Percentiles rank a stretch among this genome's conserved stretches.
These are phyloP conservation scores for Saiga tatarica DNA, from an alignment of 2,113 vertebrate genomes.

Conservation along the genomic window DNA sequence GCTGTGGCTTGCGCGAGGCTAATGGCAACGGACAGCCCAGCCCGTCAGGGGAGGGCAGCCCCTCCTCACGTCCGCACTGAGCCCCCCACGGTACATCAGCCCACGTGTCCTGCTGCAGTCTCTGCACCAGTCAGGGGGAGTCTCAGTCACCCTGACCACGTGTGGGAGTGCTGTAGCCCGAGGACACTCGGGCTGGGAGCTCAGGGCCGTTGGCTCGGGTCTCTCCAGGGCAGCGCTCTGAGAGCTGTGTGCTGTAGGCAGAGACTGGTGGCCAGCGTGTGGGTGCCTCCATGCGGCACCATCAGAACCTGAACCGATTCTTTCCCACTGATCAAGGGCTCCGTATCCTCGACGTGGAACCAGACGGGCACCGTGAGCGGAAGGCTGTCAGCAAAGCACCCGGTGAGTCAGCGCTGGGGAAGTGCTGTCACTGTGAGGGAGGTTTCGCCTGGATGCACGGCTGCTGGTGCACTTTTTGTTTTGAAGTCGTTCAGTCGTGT, in stretches of 20 bases:
- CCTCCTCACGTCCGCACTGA: not conserved
- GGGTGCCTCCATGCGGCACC: rapidly evolving
- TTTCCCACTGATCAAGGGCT: slow-evolving; percentile 70
- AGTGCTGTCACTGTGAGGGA: not conserved
- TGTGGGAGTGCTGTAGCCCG: not conserved
- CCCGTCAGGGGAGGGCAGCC: not conserved
- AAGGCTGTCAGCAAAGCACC: slow-evolving; percentile 90
- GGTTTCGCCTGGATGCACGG: not conserved
- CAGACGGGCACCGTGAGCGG: slow-evolving; percentile 91
- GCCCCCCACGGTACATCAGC: rapidly evolving
- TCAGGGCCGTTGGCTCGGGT: not conserved
- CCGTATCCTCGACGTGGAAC: slow-evolving; percentile 82
- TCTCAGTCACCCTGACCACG: not conserved
- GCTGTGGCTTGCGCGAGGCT: not conserved
- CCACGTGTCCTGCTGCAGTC: not conserved
- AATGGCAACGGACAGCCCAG: not conserved
- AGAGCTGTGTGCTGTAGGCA: not conserved
- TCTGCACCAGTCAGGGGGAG: not conserved
- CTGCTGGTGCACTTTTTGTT: not conserved
- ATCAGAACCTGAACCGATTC: not conserved
- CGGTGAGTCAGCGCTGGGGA: slow-evolving; percentile 84
- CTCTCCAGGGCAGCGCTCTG: not conserved
- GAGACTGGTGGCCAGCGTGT: not conserved
- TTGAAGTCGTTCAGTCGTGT: not conserved
- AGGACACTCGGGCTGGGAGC: not conserved